phyloP scores from a whole-genome alignment of 2,797 vertebrate genomes.

The Natrix natrix region DNA sequence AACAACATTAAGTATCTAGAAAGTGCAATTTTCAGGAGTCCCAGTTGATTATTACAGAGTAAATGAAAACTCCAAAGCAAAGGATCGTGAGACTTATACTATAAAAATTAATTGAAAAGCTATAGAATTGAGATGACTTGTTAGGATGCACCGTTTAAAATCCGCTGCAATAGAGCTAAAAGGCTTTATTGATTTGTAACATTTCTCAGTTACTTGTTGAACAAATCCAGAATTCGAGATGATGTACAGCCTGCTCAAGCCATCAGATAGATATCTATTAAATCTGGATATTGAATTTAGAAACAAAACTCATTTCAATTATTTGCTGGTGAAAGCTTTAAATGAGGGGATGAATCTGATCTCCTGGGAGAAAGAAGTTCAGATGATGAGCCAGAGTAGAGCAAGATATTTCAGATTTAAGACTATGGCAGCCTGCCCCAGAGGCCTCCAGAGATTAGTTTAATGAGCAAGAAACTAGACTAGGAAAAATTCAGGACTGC shows the following conservation, averaged over 20 bases:
- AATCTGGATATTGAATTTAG: neutral
- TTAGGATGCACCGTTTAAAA: neutral
- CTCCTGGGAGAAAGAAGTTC: neutral
- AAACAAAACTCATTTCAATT: neutral
- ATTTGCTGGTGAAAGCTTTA: neutral
- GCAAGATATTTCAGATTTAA: neutral
- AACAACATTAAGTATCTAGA: neutral
- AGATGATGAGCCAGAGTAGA: neutral
- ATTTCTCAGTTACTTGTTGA: neutral
- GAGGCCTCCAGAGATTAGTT: neutral
- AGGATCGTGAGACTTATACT: neutral
- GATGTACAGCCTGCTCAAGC: neutral
- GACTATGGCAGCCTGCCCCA: neutral
- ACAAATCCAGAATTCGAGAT: neutral
- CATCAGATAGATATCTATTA: neutral
- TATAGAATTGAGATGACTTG: neutral
- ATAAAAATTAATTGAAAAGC: conserved; percentile 4
- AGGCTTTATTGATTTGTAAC: neutral
- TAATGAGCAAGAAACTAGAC: neutral
- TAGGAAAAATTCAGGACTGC: neutral
- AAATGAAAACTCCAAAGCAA: conserved; percentile 5
- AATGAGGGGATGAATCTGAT: neutral
- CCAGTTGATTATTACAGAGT: neutral
- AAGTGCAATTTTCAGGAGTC: neutral
- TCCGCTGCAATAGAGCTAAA: neutral